Percentiles rank a stretch among this genome's conserved stretches.
phyloP scores from a whole-genome alignment of 2,797 vertebrate genomes.

The Chromis chromis region DNA sequence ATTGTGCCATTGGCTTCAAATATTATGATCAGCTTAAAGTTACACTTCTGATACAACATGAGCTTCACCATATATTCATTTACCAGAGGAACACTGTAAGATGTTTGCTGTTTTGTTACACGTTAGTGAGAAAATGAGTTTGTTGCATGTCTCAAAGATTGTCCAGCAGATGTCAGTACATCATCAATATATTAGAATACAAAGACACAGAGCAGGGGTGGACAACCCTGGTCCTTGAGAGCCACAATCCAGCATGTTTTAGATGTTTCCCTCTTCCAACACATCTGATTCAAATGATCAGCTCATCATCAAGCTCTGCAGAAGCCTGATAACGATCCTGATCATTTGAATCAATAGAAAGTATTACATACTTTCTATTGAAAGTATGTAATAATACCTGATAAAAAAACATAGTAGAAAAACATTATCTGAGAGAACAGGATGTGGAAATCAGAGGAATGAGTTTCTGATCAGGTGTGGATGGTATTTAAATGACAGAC shows the following conservation, averaged over 20 bases:
- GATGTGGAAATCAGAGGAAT: not conserved
- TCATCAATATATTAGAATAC: constrained; percentile 1
- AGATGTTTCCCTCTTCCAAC: no score
- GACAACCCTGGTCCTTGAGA: no score
- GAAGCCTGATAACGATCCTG: no score
- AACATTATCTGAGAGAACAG: not conserved
- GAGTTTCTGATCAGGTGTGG: not conserved
- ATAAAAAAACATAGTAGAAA: not conserved
- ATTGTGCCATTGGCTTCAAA: not conserved
- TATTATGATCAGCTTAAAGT: not conserved
- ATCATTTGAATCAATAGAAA: no score
- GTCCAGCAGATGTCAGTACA: constrained; percentile 70
- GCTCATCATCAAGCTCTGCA: no score
- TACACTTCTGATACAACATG: not conserved
- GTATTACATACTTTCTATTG: no score
- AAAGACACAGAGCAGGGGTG: no score
- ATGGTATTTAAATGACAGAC: not conserved
- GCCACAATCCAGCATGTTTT: no score
- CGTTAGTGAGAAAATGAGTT: not conserved
- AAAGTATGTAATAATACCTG: not conserved
- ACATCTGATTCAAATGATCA: no score
- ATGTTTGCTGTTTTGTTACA: not conserved
- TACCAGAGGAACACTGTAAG: no score
- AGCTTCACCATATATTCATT: not conserved
- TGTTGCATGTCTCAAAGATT: not conserved